Conservation (phyloP, 1,140 invertebrate species). For the Copidosoma floridanum region DNA sequence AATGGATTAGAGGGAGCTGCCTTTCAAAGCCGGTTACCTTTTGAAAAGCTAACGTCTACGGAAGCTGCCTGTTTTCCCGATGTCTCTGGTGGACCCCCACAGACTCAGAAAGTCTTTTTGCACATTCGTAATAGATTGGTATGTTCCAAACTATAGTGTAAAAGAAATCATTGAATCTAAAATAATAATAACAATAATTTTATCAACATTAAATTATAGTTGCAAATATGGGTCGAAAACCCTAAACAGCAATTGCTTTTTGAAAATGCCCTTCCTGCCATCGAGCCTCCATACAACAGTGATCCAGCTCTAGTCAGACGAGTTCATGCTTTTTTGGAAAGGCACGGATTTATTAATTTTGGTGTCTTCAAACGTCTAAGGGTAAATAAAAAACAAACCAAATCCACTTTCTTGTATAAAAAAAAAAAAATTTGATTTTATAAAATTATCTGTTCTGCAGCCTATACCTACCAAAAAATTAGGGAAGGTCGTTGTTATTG, state of each 20-base stretch:
- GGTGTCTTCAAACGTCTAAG: conserved; percentile 90
- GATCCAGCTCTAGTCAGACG: conserved; percentile 80
- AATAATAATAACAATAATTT: conserved; percentile 24
- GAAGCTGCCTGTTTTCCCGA: conserved; percentile 94
- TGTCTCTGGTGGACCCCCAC: conserved; percentile 75
- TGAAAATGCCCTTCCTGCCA: conserved; percentile 75
- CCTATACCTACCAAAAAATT: conserved; percentile 74
- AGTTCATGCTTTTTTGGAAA: conserved; percentile 89
- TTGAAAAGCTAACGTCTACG: conserved; percentile 90
- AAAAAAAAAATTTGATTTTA: neutral
- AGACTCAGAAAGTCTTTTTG: conserved; percentile 87
- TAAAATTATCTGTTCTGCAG: conserved; percentile 39
- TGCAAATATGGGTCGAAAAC: conserved; percentile 97
- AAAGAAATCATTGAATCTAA: neutral
- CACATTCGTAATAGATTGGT: conserved; percentile 89
- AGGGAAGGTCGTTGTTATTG: conserved; percentile 92
- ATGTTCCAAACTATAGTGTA: conserved; percentile 55
- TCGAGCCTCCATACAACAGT: conserved; percentile 91
- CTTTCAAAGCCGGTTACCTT: conserved; percentile 89
- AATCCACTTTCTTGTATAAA: no score
- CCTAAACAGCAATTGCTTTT: conserved; percentile 88
- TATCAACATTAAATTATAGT: conserved; percentile 52
- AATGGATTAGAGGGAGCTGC: conserved; percentile 85
- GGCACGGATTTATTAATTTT: conserved; percentile 98
- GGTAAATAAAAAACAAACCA: conserved; percentile 52